A percentile compares a stretch with the other conserved stretches of the same genome.
Conservation (phyloP, 2,113 vertebrate species). For the Brevimyrus niger region DNA sequence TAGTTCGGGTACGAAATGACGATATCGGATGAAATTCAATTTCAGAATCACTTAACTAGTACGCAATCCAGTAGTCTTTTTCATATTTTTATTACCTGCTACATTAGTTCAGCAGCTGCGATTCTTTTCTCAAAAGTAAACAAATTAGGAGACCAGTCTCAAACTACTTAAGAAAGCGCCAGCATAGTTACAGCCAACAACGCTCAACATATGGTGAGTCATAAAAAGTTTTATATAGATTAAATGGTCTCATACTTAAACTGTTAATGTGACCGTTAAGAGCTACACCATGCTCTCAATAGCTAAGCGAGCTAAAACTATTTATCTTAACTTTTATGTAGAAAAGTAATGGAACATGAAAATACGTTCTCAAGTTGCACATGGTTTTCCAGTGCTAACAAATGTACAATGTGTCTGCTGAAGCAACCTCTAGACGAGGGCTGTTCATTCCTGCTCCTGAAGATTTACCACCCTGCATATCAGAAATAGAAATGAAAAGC, state of each 20-base stretch:
- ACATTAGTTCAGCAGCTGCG: not conserved
- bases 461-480: not conserved
- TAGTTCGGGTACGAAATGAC: not conserved
- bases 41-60: not conserved
- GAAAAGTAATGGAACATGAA: not conserved
- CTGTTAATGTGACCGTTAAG: not conserved
- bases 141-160: not conserved
- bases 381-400: not conserved
- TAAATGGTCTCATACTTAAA: not conserved
- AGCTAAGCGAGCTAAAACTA: not conserved
- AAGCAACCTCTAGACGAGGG: not conserved
- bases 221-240: not conserved
- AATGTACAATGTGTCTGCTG: not conserved
- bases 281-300: not conserved
- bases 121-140: not conserved
- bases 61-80: not conserved
- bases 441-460: not conserved
- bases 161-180: not conserved
- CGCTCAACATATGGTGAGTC: not conserved
- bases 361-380: not conserved
- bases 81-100: not conserved
- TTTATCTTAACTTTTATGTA: not conserved
- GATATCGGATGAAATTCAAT: slow-evolving; percentile 2
- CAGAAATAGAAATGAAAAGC: not conserved
- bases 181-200: not conserved